These are phyloP conservation scores for Eidolon dupreanum DNA, from an alignment of 2,797 vertebrate genomes.

Conservation along the genomic window DNA sequence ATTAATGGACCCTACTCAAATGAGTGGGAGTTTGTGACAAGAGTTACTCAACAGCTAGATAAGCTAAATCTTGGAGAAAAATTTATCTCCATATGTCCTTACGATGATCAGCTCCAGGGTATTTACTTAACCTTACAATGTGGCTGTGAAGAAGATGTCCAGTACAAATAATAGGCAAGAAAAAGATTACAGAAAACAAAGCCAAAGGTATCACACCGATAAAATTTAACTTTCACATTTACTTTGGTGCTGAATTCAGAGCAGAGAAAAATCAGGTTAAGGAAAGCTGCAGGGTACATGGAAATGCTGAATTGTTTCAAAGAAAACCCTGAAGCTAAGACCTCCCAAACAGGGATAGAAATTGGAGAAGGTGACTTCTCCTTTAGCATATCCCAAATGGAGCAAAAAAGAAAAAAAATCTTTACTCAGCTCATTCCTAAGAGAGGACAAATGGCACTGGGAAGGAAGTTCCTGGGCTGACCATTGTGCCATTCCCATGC, in stretches of 20 bases:
- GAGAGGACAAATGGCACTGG: neutral
- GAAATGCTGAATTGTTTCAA: neutral
- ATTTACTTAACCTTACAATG: neutral
- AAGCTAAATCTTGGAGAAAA: neutral
- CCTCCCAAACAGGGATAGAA: neutral
- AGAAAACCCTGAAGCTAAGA: neutral
- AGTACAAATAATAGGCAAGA: neutral
- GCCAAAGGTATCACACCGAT: neutral
- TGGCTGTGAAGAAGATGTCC: neutral
- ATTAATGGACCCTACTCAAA: neutral
- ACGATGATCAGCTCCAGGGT: neutral
- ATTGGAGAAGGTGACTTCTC: neutral
- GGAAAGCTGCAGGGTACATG: neutral
- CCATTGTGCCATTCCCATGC: neutral
- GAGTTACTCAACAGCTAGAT: neutral
- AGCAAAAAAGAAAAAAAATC: neutral
- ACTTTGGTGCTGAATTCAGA: conserved; percentile 36
- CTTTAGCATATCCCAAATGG: neutral
- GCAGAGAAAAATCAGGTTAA: neutral
- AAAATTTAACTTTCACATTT: conserved; percentile 39
- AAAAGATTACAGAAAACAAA: conserved; percentile 24
- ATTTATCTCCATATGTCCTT: neutral
- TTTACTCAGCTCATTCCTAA: neutral
- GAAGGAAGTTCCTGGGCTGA: neutral
- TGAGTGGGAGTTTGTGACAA: neutral